A percentile compares a stretch with the other conserved stretches of the same genome.
Evolutionary conservation across 2,113 vertebrate genomes (phyloP).

Genomic region (Pycnonotus jocosus): DNA sequence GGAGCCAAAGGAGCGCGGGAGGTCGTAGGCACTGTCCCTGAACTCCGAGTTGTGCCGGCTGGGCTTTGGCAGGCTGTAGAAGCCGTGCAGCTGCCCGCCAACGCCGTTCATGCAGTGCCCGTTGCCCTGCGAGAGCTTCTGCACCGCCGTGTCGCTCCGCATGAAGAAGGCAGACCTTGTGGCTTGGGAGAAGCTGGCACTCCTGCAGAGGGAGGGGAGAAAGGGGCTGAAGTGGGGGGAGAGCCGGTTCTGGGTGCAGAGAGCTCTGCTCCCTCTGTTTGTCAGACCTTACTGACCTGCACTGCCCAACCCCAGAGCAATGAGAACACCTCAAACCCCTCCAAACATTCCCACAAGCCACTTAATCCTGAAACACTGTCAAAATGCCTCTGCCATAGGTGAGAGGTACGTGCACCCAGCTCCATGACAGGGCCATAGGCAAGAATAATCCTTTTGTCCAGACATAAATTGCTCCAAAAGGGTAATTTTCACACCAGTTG

Average conservation of each 20-base stretch:
- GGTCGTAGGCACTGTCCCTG: slow-evolving; percentile 84
- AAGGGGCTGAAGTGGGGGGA: neutral
- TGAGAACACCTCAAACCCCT: neutral
- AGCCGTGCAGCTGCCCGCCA: slow-evolving; percentile 83
- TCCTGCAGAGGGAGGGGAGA: slow-evolving; percentile 70
- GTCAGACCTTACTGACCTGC: neutral
- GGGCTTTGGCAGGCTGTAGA: slow-evolving; percentile 93
- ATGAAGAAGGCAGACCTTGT: slow-evolving; percentile 82
- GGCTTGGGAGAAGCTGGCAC: slow-evolving; percentile 96
- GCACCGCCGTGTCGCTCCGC: slow-evolving; percentile 84
- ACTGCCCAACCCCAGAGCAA: neutral
- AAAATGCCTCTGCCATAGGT: neutral
- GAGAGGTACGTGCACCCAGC: neutral
- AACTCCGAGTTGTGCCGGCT: slow-evolving; percentile 79
- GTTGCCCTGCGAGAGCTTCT: slow-evolving; percentile 89
- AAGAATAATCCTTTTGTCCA: neutral
- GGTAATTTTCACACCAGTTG: neutral
- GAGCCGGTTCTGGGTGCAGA: rapidly evolving
- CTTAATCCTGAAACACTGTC: neutral
- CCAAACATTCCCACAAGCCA: neutral
- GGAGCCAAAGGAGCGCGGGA: slow-evolving; percentile 82
- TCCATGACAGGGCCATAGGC: rapidly evolving
- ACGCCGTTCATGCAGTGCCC: slow-evolving; percentile 88
- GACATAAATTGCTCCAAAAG: neutral
- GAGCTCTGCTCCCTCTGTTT: neutral